Base-by-base conservation (phyloP, 1,140 invertebrate genomes). In the Homarus americanus region DNA sequence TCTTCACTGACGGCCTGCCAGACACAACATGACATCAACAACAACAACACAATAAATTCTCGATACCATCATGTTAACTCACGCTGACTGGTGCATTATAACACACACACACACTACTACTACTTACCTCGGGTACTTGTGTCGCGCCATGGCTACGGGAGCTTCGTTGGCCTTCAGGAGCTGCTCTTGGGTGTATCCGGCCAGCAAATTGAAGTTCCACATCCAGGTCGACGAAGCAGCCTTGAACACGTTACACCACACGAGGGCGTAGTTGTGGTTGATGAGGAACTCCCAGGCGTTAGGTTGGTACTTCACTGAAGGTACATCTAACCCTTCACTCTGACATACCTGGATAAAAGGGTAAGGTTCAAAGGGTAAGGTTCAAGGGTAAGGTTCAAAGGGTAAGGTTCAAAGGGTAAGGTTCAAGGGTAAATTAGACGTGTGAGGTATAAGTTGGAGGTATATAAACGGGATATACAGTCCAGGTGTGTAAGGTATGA, bases 241-340 rank as follows among this genome's bases (percentile, higher is more conserved):
- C 95, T 97, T 97, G 94, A 97, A 97, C 83, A 97, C 96, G 94
- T 97, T 97, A 93, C 97, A 97, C 96, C 97, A 97, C 93, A 97
- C 96, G 75, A 97, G 95, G 93, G 96, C 96, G 93, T 97, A 96
- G 93, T 97, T 96, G 92, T 95, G 95, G 94, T 97, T 97, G 92
- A 97, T 96, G 93, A 97, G 95, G 93, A 97, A 97, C 93, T 97
- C 97, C 97, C 97, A 97, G 4, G 97, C 96, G 92, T 97, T 97
- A 9, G 96, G 96, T 91, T 95, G 87, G 75, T 92, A 89, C 1
- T 53, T 53, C 17, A 36, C 12, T 49, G 53, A 76, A n/a, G 87
- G 79, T 10, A 79, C 49, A 72, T 91, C 73, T 28, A 92, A 34
- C 17, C 66, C 72, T 40, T 89, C 76, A 72, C 69, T 89, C 32